Evolutionary conservation across 2,113 vertebrate genomes (phyloP).

Genomic region (Python bivittatus): DNA sequence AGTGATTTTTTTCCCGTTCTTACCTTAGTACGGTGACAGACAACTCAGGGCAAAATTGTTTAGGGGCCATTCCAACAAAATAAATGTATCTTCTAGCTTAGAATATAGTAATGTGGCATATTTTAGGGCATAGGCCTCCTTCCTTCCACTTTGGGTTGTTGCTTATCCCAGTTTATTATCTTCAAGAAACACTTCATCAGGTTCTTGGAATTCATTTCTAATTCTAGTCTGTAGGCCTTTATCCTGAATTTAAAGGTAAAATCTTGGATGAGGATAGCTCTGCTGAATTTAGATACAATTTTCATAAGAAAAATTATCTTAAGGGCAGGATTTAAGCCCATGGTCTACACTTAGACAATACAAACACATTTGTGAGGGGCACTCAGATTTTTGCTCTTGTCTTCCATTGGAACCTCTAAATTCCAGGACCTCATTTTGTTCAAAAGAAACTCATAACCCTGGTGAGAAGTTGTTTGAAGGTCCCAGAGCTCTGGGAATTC

Average conservation of each 20-base stretch:
- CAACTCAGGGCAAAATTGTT: not conserved
- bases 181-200: not conserved
- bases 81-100: not conserved
- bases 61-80: not conserved
- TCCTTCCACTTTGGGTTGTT: not conserved
- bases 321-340: not conserved
- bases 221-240: not conserved
- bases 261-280: not conserved
- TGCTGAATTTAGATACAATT: not conserved
- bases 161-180: not conserved
- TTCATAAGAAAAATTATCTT: not conserved
- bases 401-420: not conserved
- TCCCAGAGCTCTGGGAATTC: not conserved
- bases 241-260: not conserved
- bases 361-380: not conserved
- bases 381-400: not conserved
- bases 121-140: not conserved
- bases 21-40: not conserved
- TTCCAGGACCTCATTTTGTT: not conserved
- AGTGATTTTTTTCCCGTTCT: not conserved
- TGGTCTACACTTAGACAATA: not conserved
- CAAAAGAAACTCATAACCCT: not conserved
- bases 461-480: not conserved
- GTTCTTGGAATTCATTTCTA: not conserved
- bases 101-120: not conserved